phyloP scores from a whole-genome alignment of 64 coral and sea anemone species.

The Stichodactyla helianthus region DNA sequence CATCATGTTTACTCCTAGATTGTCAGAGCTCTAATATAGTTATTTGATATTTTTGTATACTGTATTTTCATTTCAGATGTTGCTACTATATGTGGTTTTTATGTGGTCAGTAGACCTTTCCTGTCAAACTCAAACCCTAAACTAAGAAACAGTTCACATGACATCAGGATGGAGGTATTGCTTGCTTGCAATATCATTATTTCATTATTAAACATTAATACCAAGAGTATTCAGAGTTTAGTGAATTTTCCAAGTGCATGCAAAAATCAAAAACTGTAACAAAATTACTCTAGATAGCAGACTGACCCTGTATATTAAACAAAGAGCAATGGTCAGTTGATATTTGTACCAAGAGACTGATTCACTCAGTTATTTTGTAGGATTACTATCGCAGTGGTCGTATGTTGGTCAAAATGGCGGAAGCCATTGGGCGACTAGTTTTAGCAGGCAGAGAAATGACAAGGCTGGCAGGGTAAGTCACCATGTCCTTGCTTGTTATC shows the following conservation, averaged over 20 bases:
- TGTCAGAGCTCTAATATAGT: neutral
- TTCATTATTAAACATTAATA: too few relatives aligned
- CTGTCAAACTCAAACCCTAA: constrained; percentile 53
- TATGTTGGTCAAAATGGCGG: constrained; percentile 99
- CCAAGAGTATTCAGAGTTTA: too few relatives aligned
- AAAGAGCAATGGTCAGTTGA: too few relatives aligned
- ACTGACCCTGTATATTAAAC: too few relatives aligned
- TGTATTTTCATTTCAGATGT: constrained; percentile 50
- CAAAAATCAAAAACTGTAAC: too few relatives aligned
- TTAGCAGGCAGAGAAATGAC: constrained; percentile 93
- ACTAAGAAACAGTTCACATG: constrained; percentile 55
- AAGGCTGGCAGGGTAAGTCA: constrained; percentile 83
- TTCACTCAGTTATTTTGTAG: constrained; percentile 21
- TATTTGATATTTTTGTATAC: too few relatives aligned
- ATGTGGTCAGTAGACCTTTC: constrained; percentile 87
- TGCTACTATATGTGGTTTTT: constrained; percentile 77
- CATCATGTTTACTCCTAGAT: neutral
- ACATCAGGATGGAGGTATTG: constrained; percentile 83
- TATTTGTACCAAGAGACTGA: too few relatives aligned
- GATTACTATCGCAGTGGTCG: constrained; percentile 95
- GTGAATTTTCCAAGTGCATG: too few relatives aligned
- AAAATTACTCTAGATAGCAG: too few relatives aligned
- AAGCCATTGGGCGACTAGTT: constrained; percentile 89
- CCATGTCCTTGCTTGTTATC: neutral
- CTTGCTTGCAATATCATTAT: neutral